Conservation (phyloP, 2,113 vertebrate genomes). For the Forbesichthys papilliferus region DNA sequence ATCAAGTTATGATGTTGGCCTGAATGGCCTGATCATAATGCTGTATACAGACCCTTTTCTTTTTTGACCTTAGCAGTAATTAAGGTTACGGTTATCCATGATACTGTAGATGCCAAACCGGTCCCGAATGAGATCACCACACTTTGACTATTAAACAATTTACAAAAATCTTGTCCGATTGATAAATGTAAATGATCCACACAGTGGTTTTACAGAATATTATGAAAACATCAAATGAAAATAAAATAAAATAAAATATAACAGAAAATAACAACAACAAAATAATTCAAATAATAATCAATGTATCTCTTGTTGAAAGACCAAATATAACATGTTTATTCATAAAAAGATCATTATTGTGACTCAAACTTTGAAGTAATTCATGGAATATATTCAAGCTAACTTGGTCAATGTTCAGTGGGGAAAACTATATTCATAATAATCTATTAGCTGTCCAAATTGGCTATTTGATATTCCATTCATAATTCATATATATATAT, state of each 20-base stretch:
- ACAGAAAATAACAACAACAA: too few species aligned
- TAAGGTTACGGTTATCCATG: conserved; percentile 27
- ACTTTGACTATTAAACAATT: conserved; percentile 3
- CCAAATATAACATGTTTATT: conserved; percentile 16
- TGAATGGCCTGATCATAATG: conserved; percentile 23
- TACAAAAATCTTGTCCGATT: conserved; percentile 8
- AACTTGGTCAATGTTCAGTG: conserved; percentile 18
- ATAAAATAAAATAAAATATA: too few species aligned
- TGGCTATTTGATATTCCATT: conserved; percentile 27
- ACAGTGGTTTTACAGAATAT: conserved; percentile 21
- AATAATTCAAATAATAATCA: too few species aligned
- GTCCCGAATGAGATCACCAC: conserved; percentile 3
- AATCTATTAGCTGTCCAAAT: conserved; percentile 26
- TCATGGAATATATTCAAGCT: conserved; percentile 35
- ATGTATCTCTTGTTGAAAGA: background rate
- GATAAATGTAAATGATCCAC: conserved; percentile 13
- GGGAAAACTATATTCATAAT: conserved; percentile 27
- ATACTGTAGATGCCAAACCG: conserved; percentile 10
- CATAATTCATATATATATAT: conserved; percentile 34
- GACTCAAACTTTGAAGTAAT: background rate
- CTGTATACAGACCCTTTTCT: background rate
- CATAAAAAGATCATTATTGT: conserved; percentile 4
- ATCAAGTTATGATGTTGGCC: conserved; percentile 13
- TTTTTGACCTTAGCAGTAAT: conserved; percentile 12
- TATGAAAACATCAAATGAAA: background rate